phyloP scores from a whole-genome alignment of 2,113 vertebrate genomes.

The Otocyon megalotis region DNA sequence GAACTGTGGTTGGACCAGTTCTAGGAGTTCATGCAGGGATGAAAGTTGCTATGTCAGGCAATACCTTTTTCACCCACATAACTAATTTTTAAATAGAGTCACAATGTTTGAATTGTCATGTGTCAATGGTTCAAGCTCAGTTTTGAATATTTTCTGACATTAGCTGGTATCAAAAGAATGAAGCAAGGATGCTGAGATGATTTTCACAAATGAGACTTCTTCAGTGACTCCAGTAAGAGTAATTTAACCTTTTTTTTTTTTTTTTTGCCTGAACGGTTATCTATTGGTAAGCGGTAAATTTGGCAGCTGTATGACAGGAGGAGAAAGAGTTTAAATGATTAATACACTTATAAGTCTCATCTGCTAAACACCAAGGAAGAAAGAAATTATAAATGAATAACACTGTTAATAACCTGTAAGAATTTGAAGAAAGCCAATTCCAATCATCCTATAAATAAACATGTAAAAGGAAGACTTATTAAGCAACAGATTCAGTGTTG shows the following conservation, averaged over 20 bases:
- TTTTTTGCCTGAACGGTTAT: not conserved
- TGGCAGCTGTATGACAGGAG: not conserved
- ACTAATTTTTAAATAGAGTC: not conserved
- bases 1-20: not conserved
- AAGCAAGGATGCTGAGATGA: not conserved
- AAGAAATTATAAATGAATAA: constrained; percentile 3
- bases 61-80: not conserved
- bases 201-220: not conserved
- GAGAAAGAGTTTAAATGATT: not conserved
- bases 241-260: not conserved
- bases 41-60: not conserved
- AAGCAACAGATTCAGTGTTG: not conserved
- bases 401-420: not conserved
- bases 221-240: not conserved
- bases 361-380: constrained; percentile 10
- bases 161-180: not conserved
- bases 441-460: not conserved
- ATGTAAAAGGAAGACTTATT: constrained; percentile 2
- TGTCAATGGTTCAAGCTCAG: not conserved
- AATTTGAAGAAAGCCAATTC: not conserved
- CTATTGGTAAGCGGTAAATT: not conserved
- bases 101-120: not conserved
- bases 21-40: not conserved
- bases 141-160: constrained; percentile 9
- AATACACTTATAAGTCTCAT: not conserved